Conservation (phyloP, 1,140 invertebrate genomes). For the Arion vulgaris region DNA sequence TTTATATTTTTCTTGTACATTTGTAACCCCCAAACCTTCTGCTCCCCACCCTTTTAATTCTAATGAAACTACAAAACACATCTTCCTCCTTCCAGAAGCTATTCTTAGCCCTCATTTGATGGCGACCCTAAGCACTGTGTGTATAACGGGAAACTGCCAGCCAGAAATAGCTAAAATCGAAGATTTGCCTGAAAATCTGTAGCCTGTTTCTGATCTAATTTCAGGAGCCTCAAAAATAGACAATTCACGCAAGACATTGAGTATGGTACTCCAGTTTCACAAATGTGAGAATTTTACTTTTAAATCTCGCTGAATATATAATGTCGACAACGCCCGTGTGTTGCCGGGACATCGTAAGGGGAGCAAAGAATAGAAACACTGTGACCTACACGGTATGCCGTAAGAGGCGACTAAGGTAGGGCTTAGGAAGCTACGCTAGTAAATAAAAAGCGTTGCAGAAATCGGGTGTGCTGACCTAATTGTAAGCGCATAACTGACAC, state of each 20-base stretch:
- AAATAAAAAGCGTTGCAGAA: too few relatives aligned
- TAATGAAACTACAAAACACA: conserved; percentile 3
- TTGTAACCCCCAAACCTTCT: too few relatives aligned
- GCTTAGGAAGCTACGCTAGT: too few relatives aligned
- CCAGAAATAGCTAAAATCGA: conserved; percentile 26
- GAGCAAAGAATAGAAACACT: too few relatives aligned
- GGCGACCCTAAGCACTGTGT: conserved; percentile 15
- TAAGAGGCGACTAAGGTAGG: too few relatives aligned
- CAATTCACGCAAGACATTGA: conserved; percentile 13
- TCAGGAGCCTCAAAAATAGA: conserved; percentile 10
- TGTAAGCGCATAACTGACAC: too few relatives aligned
- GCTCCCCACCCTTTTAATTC: neutral
- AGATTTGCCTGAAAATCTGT: conserved; percentile 5
- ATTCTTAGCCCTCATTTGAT: conserved; percentile 21
- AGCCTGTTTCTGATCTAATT: conserved; percentile 2
- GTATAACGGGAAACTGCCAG: conserved; percentile 19
- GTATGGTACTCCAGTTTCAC: neutral
- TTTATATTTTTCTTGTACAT: neutral
- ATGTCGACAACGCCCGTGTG: too few relatives aligned
- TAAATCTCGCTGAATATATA: too few relatives aligned
- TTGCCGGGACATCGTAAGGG: too few relatives aligned
- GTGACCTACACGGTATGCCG: too few relatives aligned
- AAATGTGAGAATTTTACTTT: neutral
- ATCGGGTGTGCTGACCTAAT: too few relatives aligned
- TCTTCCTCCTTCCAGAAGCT: neutral